Base-by-base conservation (phyloP, 2,888 invertebrate species). In the Mystacides longicornis region DNA sequence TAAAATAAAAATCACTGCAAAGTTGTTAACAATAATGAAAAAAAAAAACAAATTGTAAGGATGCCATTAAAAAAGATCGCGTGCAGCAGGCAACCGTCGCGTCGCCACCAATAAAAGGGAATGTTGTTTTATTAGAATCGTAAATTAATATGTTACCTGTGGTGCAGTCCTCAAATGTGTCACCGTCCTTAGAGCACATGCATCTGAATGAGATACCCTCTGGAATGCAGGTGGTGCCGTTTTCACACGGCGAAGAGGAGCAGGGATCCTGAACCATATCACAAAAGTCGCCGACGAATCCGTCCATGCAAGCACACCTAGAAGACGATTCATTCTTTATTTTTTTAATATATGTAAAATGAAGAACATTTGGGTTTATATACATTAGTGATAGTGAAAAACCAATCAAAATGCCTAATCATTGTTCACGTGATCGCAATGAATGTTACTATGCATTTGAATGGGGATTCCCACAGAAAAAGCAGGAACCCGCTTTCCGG, bases 201-300 rank as follows among this genome's bases (percentile, higher is more conserved):
- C 60, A 60, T 11, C 54, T 54, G 45, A 55, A 60, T n/a, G 55
- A 43, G 19, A 57, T 57, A 14, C 60, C 60, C 9, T 60, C 60
- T 7, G 67, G 67, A 59, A 71, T 71, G 70, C 82, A 82, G 66
- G 78, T 75, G 58, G 78, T 82, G 19, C 87, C 88, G 67, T 81
- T 80, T 66, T 84, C 82, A 70, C 92, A 92, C 56, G 89, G 89
- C 71, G 85, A 83, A 53, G 85, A 83, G 65, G 83, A 80, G 70
- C 91, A 91, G 48, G 88, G 87, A 74, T 89, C 85, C 66, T 86
- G 75, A 64, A 83, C 80, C 65, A 81, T 81, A 68, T 88, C 86
- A 73, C 89, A 89, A 71, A 83, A 80, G 67, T 79, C 78, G 63
- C 88, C 88, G 66, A 83, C 83, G 72, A 82, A 90, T 67, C 78